Percentiles rank a stretch among this genome's conserved stretches.
Evolutionary conservation across 2,888 invertebrate species (phyloP).

Genomic region (Yponomeuta evonymella): DNA sequence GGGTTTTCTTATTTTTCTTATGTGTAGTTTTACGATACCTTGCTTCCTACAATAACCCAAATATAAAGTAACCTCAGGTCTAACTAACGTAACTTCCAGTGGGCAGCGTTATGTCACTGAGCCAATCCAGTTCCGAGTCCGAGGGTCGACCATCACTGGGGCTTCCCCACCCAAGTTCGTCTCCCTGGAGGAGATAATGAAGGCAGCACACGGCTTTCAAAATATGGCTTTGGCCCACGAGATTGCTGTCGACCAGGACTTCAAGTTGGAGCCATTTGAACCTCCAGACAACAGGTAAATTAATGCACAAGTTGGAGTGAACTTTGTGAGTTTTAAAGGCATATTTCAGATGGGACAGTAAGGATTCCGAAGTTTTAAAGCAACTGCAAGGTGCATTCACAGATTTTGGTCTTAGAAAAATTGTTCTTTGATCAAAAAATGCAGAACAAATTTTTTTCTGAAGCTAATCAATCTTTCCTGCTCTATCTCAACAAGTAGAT

Average conservation of each 20-base stretch:
- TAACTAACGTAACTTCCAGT: constrained; percentile 13
- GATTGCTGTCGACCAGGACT: constrained; percentile 95
- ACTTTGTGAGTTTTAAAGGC: too few species aligned
- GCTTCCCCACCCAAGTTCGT: constrained; percentile 91
- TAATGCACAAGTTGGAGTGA: too few species aligned
- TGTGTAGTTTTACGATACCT: not conserved
- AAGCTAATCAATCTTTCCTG: too few species aligned
- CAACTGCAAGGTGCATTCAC: too few species aligned
- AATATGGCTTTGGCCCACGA: constrained; percentile 98
- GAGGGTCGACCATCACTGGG: constrained; percentile 75
- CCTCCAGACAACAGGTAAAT: constrained; percentile 83
- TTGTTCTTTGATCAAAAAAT: too few species aligned
- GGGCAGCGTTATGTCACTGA: constrained; percentile 57
- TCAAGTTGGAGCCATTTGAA: constrained; percentile 88
- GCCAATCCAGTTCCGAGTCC: constrained; percentile 73
- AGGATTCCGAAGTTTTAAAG: too few species aligned
- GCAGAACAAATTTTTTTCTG: too few species aligned
- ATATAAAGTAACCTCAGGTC: not conserved
- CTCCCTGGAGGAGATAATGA: constrained; percentile 89
- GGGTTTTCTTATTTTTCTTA: too few species aligned
- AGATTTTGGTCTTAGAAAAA: too few species aligned
- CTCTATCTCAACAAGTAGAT: too few species aligned
- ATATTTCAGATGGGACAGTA: too few species aligned
- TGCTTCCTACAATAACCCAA: too few species aligned
- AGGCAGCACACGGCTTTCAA: constrained; percentile 89